phyloP scores from a whole-genome alignment of 2,888 invertebrate genomes.

The Pinctada fucata region DNA sequence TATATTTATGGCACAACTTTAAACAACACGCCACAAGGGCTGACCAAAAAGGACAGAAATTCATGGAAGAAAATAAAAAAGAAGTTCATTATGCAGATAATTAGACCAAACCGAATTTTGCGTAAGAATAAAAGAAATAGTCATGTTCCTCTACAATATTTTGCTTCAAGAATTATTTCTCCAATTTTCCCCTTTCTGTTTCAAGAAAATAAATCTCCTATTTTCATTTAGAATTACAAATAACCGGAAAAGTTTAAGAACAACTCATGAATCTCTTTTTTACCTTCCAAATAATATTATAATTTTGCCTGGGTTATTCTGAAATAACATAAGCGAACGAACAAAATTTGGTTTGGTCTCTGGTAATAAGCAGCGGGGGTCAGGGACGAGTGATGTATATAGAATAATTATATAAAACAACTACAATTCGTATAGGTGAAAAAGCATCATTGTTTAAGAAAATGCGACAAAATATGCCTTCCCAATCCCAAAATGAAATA shows the following conservation, averaged over 20 bases:
- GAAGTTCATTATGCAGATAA: not conserved
- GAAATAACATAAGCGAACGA: no score
- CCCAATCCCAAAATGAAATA: no score
- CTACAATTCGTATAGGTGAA: not conserved
- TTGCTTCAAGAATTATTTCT: no score
- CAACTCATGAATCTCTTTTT: no score
- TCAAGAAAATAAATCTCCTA: no score
- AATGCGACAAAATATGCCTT: no score
- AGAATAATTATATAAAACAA: not conserved
- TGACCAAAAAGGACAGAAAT: not conserved
- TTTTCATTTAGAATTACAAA: no score
- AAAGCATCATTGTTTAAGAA: not conserved
- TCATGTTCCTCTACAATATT: no score
- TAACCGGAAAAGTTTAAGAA: no score
- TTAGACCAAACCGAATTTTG: not conserved
- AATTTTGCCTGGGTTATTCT: no score
- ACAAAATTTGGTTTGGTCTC: not conserved
- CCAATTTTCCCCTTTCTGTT: no score
- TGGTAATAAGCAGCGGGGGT: not conserved
- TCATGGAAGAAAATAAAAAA: not conserved
- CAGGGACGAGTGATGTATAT: not conserved
- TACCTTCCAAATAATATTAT: no score
- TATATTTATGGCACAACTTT: slow-evolving; percentile 17
- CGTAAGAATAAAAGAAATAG: not conserved
- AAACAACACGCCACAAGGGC: not conserved